Evolutionary conservation across 2,797 vertebrate species (phyloP), one percentile per base, ranked within the genome.

Genomic region (Coregonus ussuriensis): DNA sequence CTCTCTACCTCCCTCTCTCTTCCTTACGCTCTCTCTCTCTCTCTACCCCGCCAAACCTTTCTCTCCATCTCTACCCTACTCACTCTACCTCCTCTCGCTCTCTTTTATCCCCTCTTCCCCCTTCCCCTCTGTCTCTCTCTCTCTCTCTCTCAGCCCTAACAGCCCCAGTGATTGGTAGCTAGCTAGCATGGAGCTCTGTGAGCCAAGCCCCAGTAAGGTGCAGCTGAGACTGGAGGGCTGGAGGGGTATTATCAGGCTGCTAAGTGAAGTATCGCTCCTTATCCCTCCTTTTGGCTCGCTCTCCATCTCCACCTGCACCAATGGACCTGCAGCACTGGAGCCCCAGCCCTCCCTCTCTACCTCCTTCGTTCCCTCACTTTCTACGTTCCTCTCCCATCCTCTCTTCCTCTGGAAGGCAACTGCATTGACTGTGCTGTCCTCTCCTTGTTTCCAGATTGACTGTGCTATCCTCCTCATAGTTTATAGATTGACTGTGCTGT

Each of bases 221-320:
- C 16, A 4, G 71, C 66, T 80, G 72, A 77, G 75, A 62, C 25
- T 59, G 51, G 62, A 73, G 77, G 21, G 73, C 59, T 62, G 59
- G 59, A 62, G n/a, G n/a, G 59, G 81, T 79, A 85, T 87, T 82
- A 84, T 82, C 74, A 78, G 74, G 59, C 69, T 86, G 83, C 35
- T 72, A 81, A 88, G 75, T 77, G 77, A 90, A 71, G 56, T 13
- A n/a, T 83, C 11, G 14, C 81, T 78, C 31, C 35, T 76, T 77
- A 78, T 82, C 67, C 74, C 71, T 74, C 18, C 73, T 74, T 78
- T 74, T 37, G 56, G 71, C 77, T 4, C 1, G 70, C 74, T 74
- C 62, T 68, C 74, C 31, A 53, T 74, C 29, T 75, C 62, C 78
- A 84, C 71, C 82, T 83, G 80, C 52, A 1, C n/a, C 56, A 52